Percentiles rank a stretch among this genome's conserved stretches.
These are phyloP conservation scores for Drosophila dunni DNA, from an alignment of 1,140 invertebrate species.

Conservation along the genomic window DNA sequence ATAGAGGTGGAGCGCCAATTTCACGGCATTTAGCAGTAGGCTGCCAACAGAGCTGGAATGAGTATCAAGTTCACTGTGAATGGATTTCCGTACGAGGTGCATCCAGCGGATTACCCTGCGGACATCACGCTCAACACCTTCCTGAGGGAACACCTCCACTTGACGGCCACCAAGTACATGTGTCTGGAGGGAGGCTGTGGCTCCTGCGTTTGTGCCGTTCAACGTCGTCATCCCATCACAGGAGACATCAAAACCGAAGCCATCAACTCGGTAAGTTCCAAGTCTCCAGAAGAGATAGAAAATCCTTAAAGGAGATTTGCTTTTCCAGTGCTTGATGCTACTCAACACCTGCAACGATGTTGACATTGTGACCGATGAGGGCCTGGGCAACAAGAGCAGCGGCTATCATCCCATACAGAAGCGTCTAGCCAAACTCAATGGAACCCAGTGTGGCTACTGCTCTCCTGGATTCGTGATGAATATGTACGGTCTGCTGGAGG, in stretches of 20 bases:
- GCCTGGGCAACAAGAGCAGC: slow-evolving; percentile 88
- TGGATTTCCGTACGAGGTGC: slow-evolving; percentile 65
- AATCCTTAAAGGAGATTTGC: neutral
- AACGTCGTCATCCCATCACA: slow-evolving; percentile 85
- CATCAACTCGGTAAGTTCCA: slow-evolving; percentile 90
- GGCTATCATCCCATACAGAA: slow-evolving; percentile 91
- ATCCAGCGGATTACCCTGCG: slow-evolving; percentile 57
- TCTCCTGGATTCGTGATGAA: slow-evolving; percentile 94
- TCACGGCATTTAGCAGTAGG: slow-evolving; percentile 47
- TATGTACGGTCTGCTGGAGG: slow-evolving; percentile 88
- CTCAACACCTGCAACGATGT: slow-evolving; percentile 90
- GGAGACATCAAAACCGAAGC: slow-evolving; percentile 86
- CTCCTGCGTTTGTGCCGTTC: slow-evolving; percentile 89
- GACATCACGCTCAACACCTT: slow-evolving; percentile 89
- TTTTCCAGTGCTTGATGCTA: slow-evolving; percentile 88
- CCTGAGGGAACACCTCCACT: slow-evolving; percentile 87
- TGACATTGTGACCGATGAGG: slow-evolving; percentile 92
- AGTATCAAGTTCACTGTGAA: slow-evolving; percentile 72
- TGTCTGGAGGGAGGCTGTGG: slow-evolving; percentile 94
- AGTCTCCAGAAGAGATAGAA: neutral
- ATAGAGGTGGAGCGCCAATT: slow-evolving; percentile 34
- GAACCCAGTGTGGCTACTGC: slow-evolving; percentile 93
- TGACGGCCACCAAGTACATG: slow-evolving; percentile 92
- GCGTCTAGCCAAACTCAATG: slow-evolving; percentile 88
- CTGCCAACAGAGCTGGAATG: slow-evolving; percentile 43